These are phyloP conservation scores for Nymphalis io DNA, from an alignment of 1,140 invertebrate species.

Conservation along the genomic window DNA sequence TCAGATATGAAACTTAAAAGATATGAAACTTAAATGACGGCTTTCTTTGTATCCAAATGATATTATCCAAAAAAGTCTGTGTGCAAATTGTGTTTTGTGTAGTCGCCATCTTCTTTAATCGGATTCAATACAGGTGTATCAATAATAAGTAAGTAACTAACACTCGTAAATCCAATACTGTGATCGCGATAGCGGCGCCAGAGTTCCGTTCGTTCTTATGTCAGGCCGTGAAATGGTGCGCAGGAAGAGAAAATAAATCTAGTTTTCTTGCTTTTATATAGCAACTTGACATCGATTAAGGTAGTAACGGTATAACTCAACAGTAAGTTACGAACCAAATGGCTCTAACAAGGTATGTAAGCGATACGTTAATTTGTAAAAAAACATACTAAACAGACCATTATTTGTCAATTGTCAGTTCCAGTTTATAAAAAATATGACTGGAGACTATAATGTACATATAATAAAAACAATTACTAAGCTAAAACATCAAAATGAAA, in stretches of 20 bases:
- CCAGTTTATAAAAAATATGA: neutral
- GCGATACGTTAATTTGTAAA: constrained; percentile 2
- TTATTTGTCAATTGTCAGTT: neutral
- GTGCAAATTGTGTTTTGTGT: constrained; percentile 24
- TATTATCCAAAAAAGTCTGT: constrained; percentile 18
- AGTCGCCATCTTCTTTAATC: constrained; percentile 45
- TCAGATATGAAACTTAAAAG: neutral
- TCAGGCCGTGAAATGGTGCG: constrained; percentile 35
- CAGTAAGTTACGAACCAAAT: constrained; percentile 16
- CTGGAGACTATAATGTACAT: neutral
- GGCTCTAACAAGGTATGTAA: neutral
- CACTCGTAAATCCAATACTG: constrained; percentile 52
- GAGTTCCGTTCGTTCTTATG: constrained; percentile 52
- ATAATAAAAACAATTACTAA: neutral
- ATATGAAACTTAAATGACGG: neutral
- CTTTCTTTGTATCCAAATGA: constrained; percentile 17
- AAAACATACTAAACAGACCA: neutral
- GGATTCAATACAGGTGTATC: constrained; percentile 59
- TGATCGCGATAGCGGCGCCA: constrained; percentile 66
- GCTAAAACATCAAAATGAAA: constrained; percentile 19
- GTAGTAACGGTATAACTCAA: constrained; percentile 31
- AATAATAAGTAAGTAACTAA: constrained; percentile 52
- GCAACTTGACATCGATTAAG: constrained; percentile 30
- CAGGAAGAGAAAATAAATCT: constrained; percentile 40
- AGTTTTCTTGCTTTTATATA: constrained; percentile 36